Percentiles rank a stretch among this genome's conserved stretches.
Evolutionary conservation across 2,797 vertebrate species (phyloP).

Genomic region (Crenuchus spilurus): DNA sequence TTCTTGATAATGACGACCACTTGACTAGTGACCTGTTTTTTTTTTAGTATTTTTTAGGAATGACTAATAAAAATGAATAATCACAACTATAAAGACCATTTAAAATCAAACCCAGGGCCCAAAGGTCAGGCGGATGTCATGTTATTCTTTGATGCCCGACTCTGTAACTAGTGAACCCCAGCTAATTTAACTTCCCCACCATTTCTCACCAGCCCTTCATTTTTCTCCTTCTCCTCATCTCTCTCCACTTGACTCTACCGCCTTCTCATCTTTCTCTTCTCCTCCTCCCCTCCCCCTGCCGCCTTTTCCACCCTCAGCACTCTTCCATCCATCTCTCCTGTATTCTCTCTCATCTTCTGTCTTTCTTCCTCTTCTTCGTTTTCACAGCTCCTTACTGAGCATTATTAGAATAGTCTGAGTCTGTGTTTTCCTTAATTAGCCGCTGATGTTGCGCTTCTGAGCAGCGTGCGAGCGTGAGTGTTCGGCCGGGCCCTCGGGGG

Average conservation of each 20-base stretch:
- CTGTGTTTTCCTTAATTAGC: conserved; percentile 44
- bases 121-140: not conserved
- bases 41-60: no score
- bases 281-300: conserved; percentile 23
- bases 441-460: conserved; percentile 23
- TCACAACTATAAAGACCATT: no score
- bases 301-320: conserved; percentile 4
- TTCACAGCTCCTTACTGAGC: not conserved
- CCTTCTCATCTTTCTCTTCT: conserved; percentile 14
- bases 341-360: not conserved
- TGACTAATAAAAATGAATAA: no score
- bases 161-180: no score
- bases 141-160: no score
- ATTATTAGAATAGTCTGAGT: conserved; percentile 22
- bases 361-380: not conserved
- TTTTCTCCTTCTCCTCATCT: not conserved
- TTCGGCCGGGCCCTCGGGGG: not conserved
- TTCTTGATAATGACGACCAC: no score
- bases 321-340: conserved; percentile 6
- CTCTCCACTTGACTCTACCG: not conserved
- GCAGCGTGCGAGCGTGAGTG: conserved; percentile 3
- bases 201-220: not conserved
- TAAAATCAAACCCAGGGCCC: no score
- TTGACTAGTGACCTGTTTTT: no score
- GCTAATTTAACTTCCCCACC: not conserved